Conservation (phyloP, 2,888 invertebrate species). For the Biston stratarius region DNA sequence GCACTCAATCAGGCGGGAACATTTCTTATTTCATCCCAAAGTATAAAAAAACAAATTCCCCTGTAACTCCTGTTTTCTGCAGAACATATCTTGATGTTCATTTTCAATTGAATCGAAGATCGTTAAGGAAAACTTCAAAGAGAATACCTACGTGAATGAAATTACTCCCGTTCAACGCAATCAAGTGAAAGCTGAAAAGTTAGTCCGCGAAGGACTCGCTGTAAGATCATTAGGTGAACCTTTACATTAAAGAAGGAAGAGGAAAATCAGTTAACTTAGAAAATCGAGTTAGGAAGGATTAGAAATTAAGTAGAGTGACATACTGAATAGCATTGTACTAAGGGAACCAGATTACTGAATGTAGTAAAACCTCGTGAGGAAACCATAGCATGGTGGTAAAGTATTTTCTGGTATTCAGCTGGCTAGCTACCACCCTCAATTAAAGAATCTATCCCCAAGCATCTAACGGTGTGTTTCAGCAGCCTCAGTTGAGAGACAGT, state of each 20-base stretch:
- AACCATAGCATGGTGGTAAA: no score
- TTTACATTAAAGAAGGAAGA: background rate
- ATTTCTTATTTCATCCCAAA: no score
- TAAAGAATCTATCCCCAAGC: no score
- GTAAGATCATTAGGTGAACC: constrained; percentile 24
- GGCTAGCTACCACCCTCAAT: no score
- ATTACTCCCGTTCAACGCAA: constrained; percentile 46
- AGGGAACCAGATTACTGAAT: no score
- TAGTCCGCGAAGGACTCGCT: constrained; percentile 32
- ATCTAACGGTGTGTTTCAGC: no score
- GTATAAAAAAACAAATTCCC: background rate
- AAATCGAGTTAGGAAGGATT: background rate
- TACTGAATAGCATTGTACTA: no score
- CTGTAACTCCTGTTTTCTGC: background rate
- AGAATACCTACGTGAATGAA: constrained; percentile 44
- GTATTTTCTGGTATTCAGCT: no score
- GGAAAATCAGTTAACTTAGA: background rate
- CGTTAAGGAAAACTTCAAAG: constrained; percentile 35
- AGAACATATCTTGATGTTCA: background rate
- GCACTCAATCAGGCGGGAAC: no score
- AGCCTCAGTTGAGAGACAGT: no score
- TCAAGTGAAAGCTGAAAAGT: constrained; percentile 49
- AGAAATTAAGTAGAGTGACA: background rate
- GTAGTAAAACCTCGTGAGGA: no score
- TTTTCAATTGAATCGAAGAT: constrained; percentile 19